phyloP scores from a whole-genome alignment of 2,888 invertebrate species.

The Xestia xanthographa region DNA sequence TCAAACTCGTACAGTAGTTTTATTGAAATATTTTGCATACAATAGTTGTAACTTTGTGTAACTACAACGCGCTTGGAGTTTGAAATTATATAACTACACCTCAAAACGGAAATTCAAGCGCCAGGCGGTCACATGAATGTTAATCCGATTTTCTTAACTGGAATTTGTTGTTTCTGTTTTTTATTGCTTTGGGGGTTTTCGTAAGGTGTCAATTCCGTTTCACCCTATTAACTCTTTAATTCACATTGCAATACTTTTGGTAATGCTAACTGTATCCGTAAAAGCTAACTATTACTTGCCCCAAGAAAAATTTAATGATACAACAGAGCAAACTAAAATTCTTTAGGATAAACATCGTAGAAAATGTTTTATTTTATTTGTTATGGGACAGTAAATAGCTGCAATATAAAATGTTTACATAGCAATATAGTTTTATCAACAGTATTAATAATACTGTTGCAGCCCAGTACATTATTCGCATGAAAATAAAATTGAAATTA shows the following conservation, averaged over 20 bases:
- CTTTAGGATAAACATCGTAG: not conserved
- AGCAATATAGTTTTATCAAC: not conserved
- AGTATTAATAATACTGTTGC: not conserved
- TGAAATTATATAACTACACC: constrained; percentile 23
- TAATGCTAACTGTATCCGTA: not conserved
- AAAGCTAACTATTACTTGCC: too few relatives aligned
- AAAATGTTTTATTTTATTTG: not conserved
- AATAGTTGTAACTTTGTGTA: constrained; percentile 49
- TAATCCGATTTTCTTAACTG: not conserved
- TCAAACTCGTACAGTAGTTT: constrained; percentile 62
- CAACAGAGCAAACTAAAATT: not conserved
- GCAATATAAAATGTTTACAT: not conserved
- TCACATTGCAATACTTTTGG: not conserved
- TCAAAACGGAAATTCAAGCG: constrained; percentile 17
- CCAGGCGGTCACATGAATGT: not conserved
- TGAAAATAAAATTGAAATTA: not conserved
- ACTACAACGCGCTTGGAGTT: constrained; percentile 40
- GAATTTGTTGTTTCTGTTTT: not conserved
- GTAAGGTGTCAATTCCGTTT: not conserved
- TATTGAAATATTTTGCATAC: constrained; percentile 64
- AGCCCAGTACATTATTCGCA: not conserved
- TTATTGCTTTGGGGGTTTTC: not conserved
- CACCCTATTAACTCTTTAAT: not conserved
- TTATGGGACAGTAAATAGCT: not conserved
- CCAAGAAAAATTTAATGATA: not conserved